phyloP scores from a whole-genome alignment of 2,888 invertebrate species.

The Piscicola geometra region DNA sequence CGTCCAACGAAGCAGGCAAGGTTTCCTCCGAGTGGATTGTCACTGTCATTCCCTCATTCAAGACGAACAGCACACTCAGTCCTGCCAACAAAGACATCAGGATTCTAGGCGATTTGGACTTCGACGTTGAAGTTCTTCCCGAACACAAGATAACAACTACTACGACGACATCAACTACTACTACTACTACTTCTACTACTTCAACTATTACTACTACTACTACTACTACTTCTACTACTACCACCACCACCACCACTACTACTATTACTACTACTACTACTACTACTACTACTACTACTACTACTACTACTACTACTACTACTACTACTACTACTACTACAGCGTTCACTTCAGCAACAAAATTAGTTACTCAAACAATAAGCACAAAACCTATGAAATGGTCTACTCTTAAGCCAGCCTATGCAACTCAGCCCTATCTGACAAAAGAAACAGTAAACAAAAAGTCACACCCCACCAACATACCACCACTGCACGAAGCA shows the following conservation, averaged over 20 bases:
- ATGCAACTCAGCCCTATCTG: not conserved
- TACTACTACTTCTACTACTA: conserved; percentile 3
- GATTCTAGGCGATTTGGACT: not conserved
- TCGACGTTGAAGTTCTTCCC: not conserved
- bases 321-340: not conserved
- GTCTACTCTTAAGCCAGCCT: conserved; percentile 2
- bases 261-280: conserved; percentile 2
- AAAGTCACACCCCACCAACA: not conserved
- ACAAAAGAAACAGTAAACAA: not conserved
- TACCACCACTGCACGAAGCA: not conserved
- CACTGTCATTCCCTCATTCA: not conserved
- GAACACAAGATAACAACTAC: conserved; percentile 1
- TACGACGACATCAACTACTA: conserved; percentile 4
- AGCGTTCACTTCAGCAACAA: too few relatives aligned
- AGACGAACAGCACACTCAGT: not conserved
- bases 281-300: conserved; percentile 15
- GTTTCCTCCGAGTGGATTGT: not conserved
- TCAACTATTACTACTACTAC: conserved; percentile 11
- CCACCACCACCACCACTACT: conserved; percentile 3
- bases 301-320: not conserved
- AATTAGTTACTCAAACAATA: too few relatives aligned
- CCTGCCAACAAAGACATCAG: not conserved
- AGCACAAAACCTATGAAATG: not conserved
- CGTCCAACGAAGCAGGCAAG: not conserved
- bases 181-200: not conserved